Evolutionary conservation across 2,888 invertebrate genomes (phyloP).

Genomic region (Drosophila paramelanica): DNA sequence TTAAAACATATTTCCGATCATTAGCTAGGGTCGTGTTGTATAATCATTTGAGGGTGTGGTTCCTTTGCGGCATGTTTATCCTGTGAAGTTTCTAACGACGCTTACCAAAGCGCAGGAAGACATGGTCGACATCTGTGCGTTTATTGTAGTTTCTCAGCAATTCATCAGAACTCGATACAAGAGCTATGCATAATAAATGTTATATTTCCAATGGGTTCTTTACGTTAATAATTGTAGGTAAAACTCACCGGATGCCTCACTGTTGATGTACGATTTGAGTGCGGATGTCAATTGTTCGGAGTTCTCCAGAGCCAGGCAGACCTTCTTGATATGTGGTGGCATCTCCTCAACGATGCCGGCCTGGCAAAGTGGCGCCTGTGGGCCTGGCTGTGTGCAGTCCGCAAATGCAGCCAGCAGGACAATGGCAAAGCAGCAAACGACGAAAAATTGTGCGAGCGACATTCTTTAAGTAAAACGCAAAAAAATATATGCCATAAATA

Average conservation of each 20-base stretch:
- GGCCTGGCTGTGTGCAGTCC: conserved; percentile 64
- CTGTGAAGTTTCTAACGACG: conserved; percentile 87
- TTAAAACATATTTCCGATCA: conserved; percentile 40
- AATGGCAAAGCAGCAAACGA: conserved; percentile 61
- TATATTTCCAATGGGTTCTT: background rate
- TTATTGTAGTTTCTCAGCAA: conserved; percentile 88
- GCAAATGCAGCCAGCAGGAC: conserved; percentile 60
- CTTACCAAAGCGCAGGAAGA: conserved; percentile 94
- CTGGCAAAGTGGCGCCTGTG: conserved; percentile 86
- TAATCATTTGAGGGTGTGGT: conserved; percentile 9
- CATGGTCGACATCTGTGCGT: conserved; percentile 95
- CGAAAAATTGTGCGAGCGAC: conserved; percentile 77
- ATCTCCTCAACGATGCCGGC: conserved; percentile 87
- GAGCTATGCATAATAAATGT: conserved; percentile 59
- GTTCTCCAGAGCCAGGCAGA: conserved; percentile 86
- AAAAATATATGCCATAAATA: background rate
- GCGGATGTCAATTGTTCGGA: conserved; percentile 83
- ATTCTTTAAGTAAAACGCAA: conserved; percentile 64
- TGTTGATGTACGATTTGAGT: conserved; percentile 84
- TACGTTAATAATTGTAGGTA: background rate
- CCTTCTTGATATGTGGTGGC: conserved; percentile 86
- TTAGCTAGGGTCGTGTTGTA: conserved; percentile 16
- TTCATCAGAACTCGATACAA: conserved; percentile 83
- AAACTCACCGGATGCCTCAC: conserved; percentile 84
- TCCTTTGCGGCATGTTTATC: background rate